Base-by-base conservation (phyloP, 2,797 vertebrate species). In the Tapera naevia region DNA sequence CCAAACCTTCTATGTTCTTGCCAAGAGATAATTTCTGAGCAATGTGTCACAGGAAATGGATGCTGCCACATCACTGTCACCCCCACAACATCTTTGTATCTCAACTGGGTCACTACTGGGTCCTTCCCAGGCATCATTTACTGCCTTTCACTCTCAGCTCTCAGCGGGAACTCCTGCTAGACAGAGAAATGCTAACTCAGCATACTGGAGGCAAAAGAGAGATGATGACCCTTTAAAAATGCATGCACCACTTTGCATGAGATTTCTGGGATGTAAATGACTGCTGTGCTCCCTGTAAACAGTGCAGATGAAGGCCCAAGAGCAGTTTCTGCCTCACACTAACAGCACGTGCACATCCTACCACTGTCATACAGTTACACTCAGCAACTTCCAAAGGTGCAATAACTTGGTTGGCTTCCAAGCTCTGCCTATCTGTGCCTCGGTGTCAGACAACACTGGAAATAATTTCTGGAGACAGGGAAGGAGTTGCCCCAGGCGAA, bases 31-130 rank as follows among this genome's bases (percentile, higher is more conserved):
- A 66, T 54, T 72, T 93, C 85, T 41, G 37, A 39, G 70, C 58
- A 80, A 65, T 8, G 12, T 1, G 1, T 11, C 1, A 22, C 0
- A 0, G 43, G 51, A 71, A 41, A 51, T 3, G 5, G 45, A n/a
- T 22, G 16, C 37, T 75, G 51, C 57, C 78, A 83, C 71, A 73
- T 17, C 21, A 13, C 66, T 23, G 17, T 57, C 76, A 70, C 7
- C 28, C 30, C 70, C 35, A 2, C 13, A 73, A 39, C 50, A 10
- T 25, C 60, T 58, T 3, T 28, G 21, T 57, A 18, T 30, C 60
- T 43, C 32, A 10, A 10, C 93, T 78, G 45, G 53, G 43, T 50
- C 78, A 57, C 18, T 16, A 45, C 45, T 12, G 2, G 9, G 12
- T 83, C 43, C 51, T 61, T 58, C 72, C 45, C 27, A 3, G 46